A percentile compares a stretch with the other conserved stretches of the same genome.
Evolutionary conservation across 1,140 invertebrate genomes (phyloP).

Genomic region (Drosophila bifasciata): DNA sequence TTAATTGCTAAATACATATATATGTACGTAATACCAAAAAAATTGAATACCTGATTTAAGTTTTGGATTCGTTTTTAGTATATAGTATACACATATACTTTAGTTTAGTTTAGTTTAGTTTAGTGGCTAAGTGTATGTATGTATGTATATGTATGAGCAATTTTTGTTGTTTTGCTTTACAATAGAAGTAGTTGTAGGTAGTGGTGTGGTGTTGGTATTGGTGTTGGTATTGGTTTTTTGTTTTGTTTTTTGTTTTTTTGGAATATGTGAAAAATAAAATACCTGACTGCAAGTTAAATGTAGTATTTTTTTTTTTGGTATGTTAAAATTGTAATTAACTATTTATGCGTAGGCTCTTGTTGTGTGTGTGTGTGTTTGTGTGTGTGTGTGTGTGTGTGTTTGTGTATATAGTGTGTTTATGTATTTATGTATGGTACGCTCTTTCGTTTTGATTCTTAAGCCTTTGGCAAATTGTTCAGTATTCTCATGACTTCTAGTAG

Average conservation of each 20-base stretch:
- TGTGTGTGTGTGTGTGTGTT: constrained; percentile 16
- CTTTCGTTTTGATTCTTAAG: constrained; percentile 70
- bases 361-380: constrained; percentile 43
- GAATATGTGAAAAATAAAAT: constrained; percentile 74
- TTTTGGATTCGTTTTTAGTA: constrained; percentile 76
- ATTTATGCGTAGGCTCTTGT: constrained; percentile 53
- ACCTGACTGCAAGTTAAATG: constrained; percentile 65
- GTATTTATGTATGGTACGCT: constrained; percentile 36
- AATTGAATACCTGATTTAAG: constrained; percentile 81
- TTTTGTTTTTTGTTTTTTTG: constrained; percentile 33
- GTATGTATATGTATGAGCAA: constrained; percentile 52
- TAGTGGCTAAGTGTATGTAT: constrained; percentile 63
- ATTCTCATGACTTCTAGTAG: constrained; percentile 75
- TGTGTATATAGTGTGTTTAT: constrained; percentile 31
- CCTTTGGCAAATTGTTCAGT: constrained; percentile 82
- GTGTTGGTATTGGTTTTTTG: constrained; percentile 29
- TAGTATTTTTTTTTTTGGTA: constrained; percentile 64
- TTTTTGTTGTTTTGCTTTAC: constrained; percentile 30
- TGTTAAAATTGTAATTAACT: constrained; percentile 68
- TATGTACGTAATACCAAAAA: constrained; percentile 62
- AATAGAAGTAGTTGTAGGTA: constrained; percentile 33
- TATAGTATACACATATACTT: too few relatives aligned
- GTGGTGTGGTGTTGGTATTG: not conserved
- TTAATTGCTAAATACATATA: constrained; percentile 38
- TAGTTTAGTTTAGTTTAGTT: too few relatives aligned